Evolutionary conservation across 2,113 vertebrate species (phyloP), one percentile per base, ranked within the genome.

Genomic region (Pan troglodytes): DNA sequence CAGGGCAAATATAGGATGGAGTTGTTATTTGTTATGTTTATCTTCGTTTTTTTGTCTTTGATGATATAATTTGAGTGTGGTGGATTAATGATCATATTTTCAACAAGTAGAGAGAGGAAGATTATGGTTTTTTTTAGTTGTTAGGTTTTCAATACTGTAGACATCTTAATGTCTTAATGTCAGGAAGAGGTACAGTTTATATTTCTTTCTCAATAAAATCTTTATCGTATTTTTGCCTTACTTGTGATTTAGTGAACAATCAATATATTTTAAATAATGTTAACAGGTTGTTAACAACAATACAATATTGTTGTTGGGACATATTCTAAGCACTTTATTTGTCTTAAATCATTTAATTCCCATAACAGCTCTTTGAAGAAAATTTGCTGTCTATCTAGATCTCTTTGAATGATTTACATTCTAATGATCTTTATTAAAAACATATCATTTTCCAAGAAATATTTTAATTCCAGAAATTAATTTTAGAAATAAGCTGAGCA

Each of bases 1-100:
- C 35, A 30, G 22, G 9, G 27, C 84, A 38, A 35, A 80, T n/a
- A 9, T 1, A 9, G 22, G n/a, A 40, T 50, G 10, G 38, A 35
- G 11, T 40, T 8, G 1, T 88, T 67, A 32, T 9, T 67, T 38
- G 0, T 59, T 79, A n/a, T 25, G n/a, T 64, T 86, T 61, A n/a
- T 61, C 27, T 81, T 90, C 20, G 1, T 61, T 48, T 78, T 70
- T 57, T 59, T 9, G 10, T 38, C 23, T 48, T 52, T 17, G 16
- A n/a, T 52, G 75, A 12, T 78, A 35, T 55, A 61, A 9, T 90
- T 59, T 79, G 80, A 72, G 10, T 96, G 10, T 85, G 50, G 64
- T 94, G 55, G 43, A 84, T 61, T 94, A 57, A 80, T 81, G 68
- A 27, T 89, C 20, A 16, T 83, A 55, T 94, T 96, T 88, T 96